Evolutionary conservation across 2,888 invertebrate species (phyloP).

Genomic region (Vandiemenella viatica): DNA sequence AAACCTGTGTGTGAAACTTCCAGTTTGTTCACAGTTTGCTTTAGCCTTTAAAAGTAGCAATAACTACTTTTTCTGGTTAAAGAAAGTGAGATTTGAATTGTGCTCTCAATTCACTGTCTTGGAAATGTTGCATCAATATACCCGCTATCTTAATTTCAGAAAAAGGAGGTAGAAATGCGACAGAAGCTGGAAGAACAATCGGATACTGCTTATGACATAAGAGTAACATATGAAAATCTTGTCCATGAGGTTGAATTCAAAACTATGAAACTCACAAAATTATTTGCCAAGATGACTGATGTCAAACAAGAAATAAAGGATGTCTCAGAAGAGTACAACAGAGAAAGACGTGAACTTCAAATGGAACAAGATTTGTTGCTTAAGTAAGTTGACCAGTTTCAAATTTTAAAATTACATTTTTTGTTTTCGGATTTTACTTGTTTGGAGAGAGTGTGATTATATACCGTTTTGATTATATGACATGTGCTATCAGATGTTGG

Average conservation of each 20-base stretch:
- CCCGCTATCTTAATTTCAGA: conserved; percentile 5
- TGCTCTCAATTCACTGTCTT: background rate
- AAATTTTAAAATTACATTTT: background rate
- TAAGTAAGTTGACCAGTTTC: conserved; percentile 30
- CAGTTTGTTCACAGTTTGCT: no score
- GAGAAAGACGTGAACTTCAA: conserved; percentile 83
- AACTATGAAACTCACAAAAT: conserved; percentile 81
- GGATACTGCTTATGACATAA: conserved; percentile 77
- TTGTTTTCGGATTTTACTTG: no score
- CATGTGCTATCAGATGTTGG: no score
- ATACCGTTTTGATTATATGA: no score
- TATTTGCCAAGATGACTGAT: conserved; percentile 66
- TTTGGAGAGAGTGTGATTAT: no score
- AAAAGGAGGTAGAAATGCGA: conserved; percentile 72
- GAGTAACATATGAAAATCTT: conserved; percentile 77
- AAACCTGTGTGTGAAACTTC: no score
- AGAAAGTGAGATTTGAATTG: no score
- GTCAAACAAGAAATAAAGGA: conserved; percentile 66
- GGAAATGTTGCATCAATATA: background rate
- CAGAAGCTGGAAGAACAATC: conserved; percentile 88
- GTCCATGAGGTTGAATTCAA: conserved; percentile 97
- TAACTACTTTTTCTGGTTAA: no score
- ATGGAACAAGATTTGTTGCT: conserved; percentile 81
- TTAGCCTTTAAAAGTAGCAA: no score
- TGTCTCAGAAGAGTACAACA: conserved; percentile 73